Evolutionary conservation across 2,888 invertebrate species (phyloP).

Genomic region (Nemoura dubitans): DNA sequence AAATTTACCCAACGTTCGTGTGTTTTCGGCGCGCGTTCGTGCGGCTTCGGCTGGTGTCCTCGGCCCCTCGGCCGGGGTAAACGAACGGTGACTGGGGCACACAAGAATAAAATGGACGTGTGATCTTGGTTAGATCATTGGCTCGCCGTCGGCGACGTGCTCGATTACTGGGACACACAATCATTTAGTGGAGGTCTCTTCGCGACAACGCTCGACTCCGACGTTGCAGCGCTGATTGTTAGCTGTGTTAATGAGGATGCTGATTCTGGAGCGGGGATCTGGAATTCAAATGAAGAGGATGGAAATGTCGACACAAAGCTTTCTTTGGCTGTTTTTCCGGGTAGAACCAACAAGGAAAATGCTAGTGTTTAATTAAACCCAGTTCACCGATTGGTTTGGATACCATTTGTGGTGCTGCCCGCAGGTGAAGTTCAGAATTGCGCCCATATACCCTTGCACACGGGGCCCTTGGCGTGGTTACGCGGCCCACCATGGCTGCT

Average conservation of each 20-base stretch:
- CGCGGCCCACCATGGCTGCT: not conserved
- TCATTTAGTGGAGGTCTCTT: not conserved
- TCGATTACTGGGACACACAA: slow-evolving; percentile 10
- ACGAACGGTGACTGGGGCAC: slow-evolving; percentile 40
- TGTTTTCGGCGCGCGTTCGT: slow-evolving; percentile 29
- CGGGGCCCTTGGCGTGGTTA: not conserved
- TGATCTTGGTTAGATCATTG: slow-evolving; percentile 38
- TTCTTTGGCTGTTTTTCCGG: too few relatives aligned
- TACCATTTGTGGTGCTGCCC: not conserved
- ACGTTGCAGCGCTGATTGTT: not conserved
- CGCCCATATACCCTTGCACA: not conserved
- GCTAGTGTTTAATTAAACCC: too few relatives aligned
- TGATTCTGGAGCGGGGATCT: not conserved
- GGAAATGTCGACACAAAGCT: not conserved
- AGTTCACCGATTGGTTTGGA: too few relatives aligned
- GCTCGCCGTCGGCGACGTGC: slow-evolving; percentile 14
- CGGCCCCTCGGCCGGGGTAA: slow-evolving; percentile 40
- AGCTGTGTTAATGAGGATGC: not conserved
- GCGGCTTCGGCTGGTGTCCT: slow-evolving; percentile 30
- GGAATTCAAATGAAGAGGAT: not conserved
- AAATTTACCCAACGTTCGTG: slow-evolving; percentile 38
- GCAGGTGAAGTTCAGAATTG: not conserved
- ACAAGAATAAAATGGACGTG: slow-evolving; percentile 15
- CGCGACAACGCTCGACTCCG: not conserved
- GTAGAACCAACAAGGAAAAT: too few relatives aligned